Conservation (phyloP, 1,140 invertebrate genomes). For the Megathymus violae region DNA sequence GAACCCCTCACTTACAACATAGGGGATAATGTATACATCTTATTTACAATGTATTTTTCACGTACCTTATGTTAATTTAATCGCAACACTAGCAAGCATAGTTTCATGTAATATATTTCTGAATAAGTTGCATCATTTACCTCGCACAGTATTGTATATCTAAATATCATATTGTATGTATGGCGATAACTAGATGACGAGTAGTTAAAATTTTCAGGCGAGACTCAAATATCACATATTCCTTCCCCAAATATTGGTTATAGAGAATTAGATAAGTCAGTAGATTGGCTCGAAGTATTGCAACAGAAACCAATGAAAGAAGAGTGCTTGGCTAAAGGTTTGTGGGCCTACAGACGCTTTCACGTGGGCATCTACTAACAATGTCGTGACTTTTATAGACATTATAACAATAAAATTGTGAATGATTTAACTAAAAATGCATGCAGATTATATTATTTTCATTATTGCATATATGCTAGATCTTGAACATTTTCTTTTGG, state of each 20-base stretch:
- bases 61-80: no score
- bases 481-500: no score
- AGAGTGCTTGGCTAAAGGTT: constrained; percentile 74
- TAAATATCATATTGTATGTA: constrained; percentile 14
- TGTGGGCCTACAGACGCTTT: constrained; percentile 60
- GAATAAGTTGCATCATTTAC: no score
- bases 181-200: constrained; percentile 37
- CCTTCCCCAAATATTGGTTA: constrained; percentile 71
- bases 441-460: background rate
- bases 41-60: no score
- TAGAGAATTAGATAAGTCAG: constrained; percentile 80
- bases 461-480: no score
- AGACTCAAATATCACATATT: constrained; percentile 57
- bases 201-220: constrained; percentile 75
- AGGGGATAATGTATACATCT: no score
- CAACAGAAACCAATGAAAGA: constrained; percentile 59
- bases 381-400: background rate
- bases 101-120: no score
- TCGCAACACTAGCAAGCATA: no score
- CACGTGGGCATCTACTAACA: constrained; percentile 16
- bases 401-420: background rate
- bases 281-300: constrained; percentile 77
- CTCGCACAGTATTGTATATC: no score
- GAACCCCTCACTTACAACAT: no score
- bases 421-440: constrained; percentile 12